These are phyloP conservation scores for Tachypleus tridentatus DNA, from an alignment of 1,140 invertebrate species.

Conservation along the genomic window DNA sequence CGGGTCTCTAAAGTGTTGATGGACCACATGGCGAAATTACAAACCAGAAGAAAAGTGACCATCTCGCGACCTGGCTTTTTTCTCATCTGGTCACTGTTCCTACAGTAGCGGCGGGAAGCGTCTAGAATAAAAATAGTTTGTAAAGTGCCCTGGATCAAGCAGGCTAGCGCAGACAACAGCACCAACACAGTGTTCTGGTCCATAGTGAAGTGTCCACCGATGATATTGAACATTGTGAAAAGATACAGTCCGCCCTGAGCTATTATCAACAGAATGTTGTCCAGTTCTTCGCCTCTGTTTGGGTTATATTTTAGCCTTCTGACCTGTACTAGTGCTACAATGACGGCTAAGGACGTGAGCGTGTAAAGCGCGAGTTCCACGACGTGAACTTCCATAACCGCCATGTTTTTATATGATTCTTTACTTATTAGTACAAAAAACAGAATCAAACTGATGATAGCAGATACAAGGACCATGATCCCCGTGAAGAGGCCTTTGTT, in stretches of 20 bases:
- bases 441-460: slow-evolving; percentile 85
- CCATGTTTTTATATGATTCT: slow-evolving; percentile 64
- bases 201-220: slow-evolving; percentile 75
- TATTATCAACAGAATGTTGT: slow-evolving; percentile 83
- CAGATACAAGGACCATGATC: slow-evolving; percentile 78
- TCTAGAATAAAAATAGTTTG: slow-evolving; percentile 93
- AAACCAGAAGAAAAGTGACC: slow-evolving; percentile 78
- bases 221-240: slow-evolving; percentile 84
- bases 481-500: slow-evolving; percentile 84
- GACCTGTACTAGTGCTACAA: slow-evolving; percentile 70
- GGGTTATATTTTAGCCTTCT: slow-evolving; percentile 48
- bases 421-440: slow-evolving; percentile 87
- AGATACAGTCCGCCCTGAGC: slow-evolving; percentile 88
- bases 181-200: slow-evolving; percentile 63
- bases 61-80: slow-evolving; percentile 77
- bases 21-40: slow-evolving; percentile 87
- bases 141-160: slow-evolving; percentile 53
- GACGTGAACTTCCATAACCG: slow-evolving; percentile 80
- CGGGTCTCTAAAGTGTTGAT: slow-evolving; percentile 85
- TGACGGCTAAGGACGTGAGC: slow-evolving; percentile 58
- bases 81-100: slow-evolving; percentile 61
- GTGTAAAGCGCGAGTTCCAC: slow-evolving; percentile 79
- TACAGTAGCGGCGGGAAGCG: slow-evolving; percentile 64
- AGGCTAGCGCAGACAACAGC: slow-evolving; percentile 61
- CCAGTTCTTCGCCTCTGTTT: slow-evolving; percentile 65